Evolutionary conservation across 2,113 vertebrate species (phyloP), one percentile per base, ranked within the genome.

Genomic region (Tachysurus vachellii): DNA sequence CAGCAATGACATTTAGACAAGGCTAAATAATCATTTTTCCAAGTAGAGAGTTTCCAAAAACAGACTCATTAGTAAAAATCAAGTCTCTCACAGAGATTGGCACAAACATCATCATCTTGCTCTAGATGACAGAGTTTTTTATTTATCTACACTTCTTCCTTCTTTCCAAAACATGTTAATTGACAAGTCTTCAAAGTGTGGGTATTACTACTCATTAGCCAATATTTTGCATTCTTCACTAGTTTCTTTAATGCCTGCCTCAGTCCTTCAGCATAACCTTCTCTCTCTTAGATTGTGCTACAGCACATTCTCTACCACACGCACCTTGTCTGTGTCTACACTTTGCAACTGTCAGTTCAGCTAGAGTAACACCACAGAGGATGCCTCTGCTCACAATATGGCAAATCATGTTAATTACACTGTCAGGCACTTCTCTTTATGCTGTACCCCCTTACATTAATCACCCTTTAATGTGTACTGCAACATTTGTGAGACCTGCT

Each of bases 331-430:
- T 23, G 23, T 42, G 64, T 84, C 31, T 61, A 85, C 68, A 84
- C 61, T 64, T 57, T 36, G 82, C 70, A 80, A 77, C 85, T 84
- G 89, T 87, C 88, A 76, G 80, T 79, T 91, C 91, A 91, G 92
- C 94, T 90, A 93, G 91, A 90, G 26, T 28, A 90, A 92, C 92
- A 84, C 89, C 90, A 83, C 87, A 82, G 76, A 91, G 89, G 84
- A 90, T 88, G 91, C 86, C 93, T 44, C 56, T 84, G 88, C 75
- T 88, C 54, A 89, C 91, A 92, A 89, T 92, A 92, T 93, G 89
- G 90, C 84, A 92, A 93, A 95, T 94, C 94, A 93, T 91, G 93
- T 93, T 95, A 94, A 95, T 95, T 94, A 93, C 93, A 94, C 94
- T 94, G 92, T 94, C 94, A 50, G 79, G 94, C 91, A 90, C 91